Percentiles rank a stretch among this genome's conserved stretches.
These are phyloP conservation scores for Enteromius treurensis DNA, from an alignment of 2,797 vertebrate genomes.

Conservation along the genomic window DNA sequence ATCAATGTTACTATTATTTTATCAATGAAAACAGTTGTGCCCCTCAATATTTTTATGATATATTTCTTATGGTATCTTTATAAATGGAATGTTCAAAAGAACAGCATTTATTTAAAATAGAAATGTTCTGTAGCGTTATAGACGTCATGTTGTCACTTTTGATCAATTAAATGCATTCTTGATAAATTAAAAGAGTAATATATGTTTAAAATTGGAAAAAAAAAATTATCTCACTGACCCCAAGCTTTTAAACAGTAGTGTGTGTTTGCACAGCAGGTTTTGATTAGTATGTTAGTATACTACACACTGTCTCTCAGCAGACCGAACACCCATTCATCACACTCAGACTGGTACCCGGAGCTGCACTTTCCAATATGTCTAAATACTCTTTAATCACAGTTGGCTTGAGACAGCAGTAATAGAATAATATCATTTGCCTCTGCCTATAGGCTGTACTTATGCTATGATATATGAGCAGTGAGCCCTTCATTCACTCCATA, in stretches of 20 bases:
- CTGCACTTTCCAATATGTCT: conserved; percentile 47
- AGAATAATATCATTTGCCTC: conserved; percentile 49
- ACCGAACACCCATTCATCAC: conserved; percentile 35
- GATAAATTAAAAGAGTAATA: not conserved
- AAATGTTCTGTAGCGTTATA: not conserved
- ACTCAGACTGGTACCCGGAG: conserved; percentile 15
- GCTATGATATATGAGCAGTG: conserved; percentile 30
- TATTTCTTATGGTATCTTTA: not conserved
- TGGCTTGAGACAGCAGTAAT: conserved; percentile 39
- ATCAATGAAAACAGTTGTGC: not conserved
- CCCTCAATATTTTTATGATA: not conserved
- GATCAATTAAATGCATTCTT: not conserved
- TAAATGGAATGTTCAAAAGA: not conserved
- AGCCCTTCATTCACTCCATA: conserved; percentile 18
- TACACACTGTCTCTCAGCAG: conserved; percentile 10
- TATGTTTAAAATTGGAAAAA: not conserved
- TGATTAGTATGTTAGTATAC: conserved; percentile 68
- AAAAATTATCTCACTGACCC: not conserved
- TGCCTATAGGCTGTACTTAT: conserved; percentile 28
- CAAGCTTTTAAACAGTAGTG: not conserved
- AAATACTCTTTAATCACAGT: conserved; percentile 47
- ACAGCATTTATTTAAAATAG: not conserved
- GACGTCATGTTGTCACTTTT: not conserved
- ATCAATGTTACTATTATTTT: not conserved
- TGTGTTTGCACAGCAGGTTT: conserved; percentile 69